Conservation (phyloP, 1,140 invertebrate species). For the Drosophila subobscura region DNA sequence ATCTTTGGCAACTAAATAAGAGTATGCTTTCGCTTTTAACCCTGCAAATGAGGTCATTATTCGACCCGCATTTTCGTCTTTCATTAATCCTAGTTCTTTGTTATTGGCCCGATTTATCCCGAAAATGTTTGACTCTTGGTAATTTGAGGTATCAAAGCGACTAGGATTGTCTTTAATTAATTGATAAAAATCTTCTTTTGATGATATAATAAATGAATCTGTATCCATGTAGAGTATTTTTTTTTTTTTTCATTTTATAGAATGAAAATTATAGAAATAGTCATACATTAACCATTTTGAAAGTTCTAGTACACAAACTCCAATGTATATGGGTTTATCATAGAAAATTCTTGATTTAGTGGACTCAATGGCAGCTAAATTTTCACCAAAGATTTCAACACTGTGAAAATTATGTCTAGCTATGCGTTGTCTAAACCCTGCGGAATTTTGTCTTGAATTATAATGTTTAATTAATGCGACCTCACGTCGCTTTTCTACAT, state of each 20-base stretch:
- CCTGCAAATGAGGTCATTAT: background rate
- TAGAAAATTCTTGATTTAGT: background rate
- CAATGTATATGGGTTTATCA: constrained; percentile 5
- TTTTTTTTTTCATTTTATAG: constrained; percentile 1
- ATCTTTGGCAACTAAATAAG: background rate
- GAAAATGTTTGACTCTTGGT: too few species aligned
- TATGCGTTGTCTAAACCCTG: constrained; percentile 6
- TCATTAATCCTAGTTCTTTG: background rate
- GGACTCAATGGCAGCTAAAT: constrained; percentile 7
- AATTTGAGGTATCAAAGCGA: background rate
- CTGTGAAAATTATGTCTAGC: constrained; percentile 21
- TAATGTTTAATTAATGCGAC: background rate
- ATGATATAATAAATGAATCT: constrained; percentile 3
- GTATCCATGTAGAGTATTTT: constrained; percentile 2
- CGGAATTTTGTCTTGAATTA: background rate
- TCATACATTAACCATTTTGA: constrained; percentile 1
- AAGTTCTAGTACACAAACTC: background rate
- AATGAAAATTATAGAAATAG: constrained; percentile 3
- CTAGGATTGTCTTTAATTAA: background rate
- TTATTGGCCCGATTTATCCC: too few species aligned
- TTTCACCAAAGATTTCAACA: background rate
- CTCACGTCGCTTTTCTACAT: background rate
- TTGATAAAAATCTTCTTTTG: background rate
- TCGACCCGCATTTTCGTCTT: background rate
- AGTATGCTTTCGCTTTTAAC: background rate